phyloP scores from a whole-genome alignment of 2,797 vertebrate genomes.

The Poecilia gillii region DNA sequence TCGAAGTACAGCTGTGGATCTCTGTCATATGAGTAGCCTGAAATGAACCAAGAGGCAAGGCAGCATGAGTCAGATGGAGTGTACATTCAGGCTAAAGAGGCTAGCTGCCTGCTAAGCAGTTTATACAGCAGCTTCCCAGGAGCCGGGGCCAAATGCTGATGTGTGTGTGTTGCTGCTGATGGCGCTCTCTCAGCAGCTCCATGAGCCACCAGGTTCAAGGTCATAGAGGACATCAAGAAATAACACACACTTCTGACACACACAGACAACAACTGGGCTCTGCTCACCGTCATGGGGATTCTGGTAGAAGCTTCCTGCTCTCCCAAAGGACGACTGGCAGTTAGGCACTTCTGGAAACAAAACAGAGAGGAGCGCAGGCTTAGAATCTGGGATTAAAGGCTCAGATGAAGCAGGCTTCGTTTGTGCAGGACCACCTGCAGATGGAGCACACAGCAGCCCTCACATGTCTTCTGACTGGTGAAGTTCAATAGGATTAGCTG shows the following conservation, averaged over 20 bases:
- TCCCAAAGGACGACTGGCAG: slow-evolving; percentile 93
- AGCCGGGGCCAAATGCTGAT: slow-evolving; percentile 1
- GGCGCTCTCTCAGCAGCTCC: slow-evolving; percentile 13
- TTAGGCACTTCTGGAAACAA: slow-evolving; percentile 95
- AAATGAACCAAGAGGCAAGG: neutral
- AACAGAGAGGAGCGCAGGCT: slow-evolving; percentile 36
- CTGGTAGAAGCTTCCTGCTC: slow-evolving; percentile 88
- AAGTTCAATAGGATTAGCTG: slow-evolving; percentile 69
- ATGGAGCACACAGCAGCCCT: slow-evolving; percentile 42
- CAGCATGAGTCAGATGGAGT: neutral
- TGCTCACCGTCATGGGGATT: slow-evolving; percentile 90
- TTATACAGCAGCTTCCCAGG: slow-evolving; percentile 26
- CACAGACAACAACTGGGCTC: neutral
- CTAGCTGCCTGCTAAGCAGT: neutral
- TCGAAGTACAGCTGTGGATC: slow-evolving; percentile 92
- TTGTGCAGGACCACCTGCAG: neutral
- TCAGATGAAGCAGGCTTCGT: neutral
- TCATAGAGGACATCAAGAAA: slow-evolving; percentile 1
- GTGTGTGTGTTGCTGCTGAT: slow-evolving; percentile 23
- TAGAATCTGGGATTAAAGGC: slow-evolving; percentile 23
- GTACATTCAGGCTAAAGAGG: neutral
- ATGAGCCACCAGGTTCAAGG: slow-evolving; percentile 3
- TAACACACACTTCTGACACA: neutral
- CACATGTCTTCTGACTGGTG: slow-evolving; percentile 51
- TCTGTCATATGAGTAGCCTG: slow-evolving; percentile 92